Conservation (phyloP, 2,797 vertebrate genomes). For the Pteropus rufus region DNA sequence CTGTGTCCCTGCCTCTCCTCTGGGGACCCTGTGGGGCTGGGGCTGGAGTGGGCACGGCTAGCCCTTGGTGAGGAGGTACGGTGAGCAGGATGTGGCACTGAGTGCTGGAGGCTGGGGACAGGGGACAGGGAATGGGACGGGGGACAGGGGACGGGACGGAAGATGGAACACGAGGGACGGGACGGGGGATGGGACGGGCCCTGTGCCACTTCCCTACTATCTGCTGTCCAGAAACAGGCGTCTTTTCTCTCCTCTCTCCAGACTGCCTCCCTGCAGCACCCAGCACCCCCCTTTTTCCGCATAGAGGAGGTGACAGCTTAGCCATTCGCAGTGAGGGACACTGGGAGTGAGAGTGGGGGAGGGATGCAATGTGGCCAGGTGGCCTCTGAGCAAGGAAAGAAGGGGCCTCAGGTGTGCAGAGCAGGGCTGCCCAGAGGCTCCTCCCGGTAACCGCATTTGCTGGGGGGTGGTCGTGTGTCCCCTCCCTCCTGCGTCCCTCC, state of each 20-base stretch:
- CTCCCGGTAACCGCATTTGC: too few relatives aligned
- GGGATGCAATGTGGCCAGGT: neutral
- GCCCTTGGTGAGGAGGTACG: neutral
- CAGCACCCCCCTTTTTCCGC: neutral
- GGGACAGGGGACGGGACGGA: too few relatives aligned
- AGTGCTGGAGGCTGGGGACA: neutral
- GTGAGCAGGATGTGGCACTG: neutral
- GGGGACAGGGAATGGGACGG: too few relatives aligned
- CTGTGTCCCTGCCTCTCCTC: neutral
- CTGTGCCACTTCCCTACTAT: rapidly evolving
- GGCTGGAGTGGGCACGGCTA: neutral
- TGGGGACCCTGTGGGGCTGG: neutral
- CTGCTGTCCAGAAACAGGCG: neutral
- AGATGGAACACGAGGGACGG: neutral
- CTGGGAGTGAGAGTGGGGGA: neutral
- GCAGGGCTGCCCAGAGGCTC: neutral
- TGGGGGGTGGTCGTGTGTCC: too few relatives aligned
- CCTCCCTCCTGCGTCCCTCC: neutral
- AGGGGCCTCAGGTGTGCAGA: neutral
- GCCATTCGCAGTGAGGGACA: neutral
- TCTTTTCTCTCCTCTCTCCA: neutral
- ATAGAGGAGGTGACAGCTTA: neutral
- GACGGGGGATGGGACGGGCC: neutral
- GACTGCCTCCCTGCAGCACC: too few relatives aligned
- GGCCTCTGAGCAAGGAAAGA: neutral